Conservation (phyloP, 1,140 invertebrate species). For the Drosophila sturtevanti region DNA sequence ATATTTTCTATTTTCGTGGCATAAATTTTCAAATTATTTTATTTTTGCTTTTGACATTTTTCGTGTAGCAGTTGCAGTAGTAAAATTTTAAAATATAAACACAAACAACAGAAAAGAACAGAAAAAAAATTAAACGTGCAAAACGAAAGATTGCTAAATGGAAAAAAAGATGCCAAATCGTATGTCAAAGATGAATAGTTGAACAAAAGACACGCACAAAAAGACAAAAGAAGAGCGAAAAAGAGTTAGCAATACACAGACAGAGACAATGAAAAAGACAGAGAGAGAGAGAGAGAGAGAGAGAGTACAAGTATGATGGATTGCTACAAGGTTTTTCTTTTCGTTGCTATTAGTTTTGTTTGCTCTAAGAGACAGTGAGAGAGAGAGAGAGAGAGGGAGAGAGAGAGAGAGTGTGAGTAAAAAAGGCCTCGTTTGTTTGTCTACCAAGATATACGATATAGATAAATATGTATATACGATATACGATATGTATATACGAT, state of each 20-base stretch:
- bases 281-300: slow-evolving; percentile 13
- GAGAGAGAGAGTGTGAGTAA: not conserved
- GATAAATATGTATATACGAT: slow-evolving; percentile 28
- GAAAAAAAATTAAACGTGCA: slow-evolving; percentile 57
- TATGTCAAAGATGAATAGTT: not conserved
- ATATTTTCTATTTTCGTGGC: slow-evolving; percentile 12
- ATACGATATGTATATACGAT: slow-evolving; percentile 32
- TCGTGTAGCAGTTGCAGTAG: not conserved
- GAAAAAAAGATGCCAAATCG: not conserved
- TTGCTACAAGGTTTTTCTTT: not conserved
- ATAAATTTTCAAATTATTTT: slow-evolving; percentile 33
- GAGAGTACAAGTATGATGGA: slow-evolving; percentile 30
- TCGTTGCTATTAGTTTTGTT: slow-evolving; percentile 14
- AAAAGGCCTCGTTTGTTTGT: slow-evolving; percentile 35
- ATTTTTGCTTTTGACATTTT: slow-evolving; percentile 11
- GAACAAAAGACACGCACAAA: not conserved
- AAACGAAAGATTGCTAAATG: slow-evolving; percentile 34
- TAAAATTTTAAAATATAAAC: not conserved
- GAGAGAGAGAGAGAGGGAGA: slow-evolving; percentile 24
- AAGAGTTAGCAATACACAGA: too few species aligned
- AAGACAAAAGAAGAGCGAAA: not conserved
- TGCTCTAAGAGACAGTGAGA: slow-evolving; percentile 47
- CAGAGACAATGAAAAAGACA: slow-evolving; percentile 13
- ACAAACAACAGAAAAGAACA: slow-evolving; percentile 19
- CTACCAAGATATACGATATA: slow-evolving; percentile 57